Base-by-base conservation (phyloP, 2,113 vertebrate genomes). In the Piprites chloris region DNA sequence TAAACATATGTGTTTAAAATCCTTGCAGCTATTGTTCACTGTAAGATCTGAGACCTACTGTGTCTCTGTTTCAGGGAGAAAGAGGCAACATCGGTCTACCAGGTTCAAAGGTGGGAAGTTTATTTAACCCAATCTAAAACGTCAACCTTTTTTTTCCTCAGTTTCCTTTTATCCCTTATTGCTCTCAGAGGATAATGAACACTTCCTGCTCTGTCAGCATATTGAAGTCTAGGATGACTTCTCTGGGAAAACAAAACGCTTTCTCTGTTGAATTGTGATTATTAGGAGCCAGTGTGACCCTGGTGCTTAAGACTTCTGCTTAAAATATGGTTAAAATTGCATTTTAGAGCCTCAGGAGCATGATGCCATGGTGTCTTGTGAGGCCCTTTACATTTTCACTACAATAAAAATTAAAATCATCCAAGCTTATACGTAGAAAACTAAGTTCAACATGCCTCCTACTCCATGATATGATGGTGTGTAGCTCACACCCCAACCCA, bases 91-190 rank as follows among this genome's bases (percentile, higher is more conserved):
- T 22, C 8, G 98, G 98, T 33, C 41, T 20, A 74, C 96, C 98
- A 28, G 77, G 96, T 76, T 81, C 98, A 91, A 97, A 98, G 98
- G 98, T 98, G 44, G 47, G 96, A 83, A 66, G 30, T 42, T 83
- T 15, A 50, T 84, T 88, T 71, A 62, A 78, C 7, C 39, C 88
- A 26, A 37, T 93, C 42, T 81, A 65, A 80, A 80, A 23, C 7
- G 10, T 68, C 41, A 30, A 6, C 12, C 2, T 0, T 87, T 94
- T 89, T 33, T 77, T 83, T 49, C 37, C 27, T 62, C 58, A 19
- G 3, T 77, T 86, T 89, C 58, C 14, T 88, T 55, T 71, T 13
- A 41, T 42, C 27, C 78, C 27, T 46, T 73, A 68, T 35, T 56
- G 26, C 14, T 47, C 33, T 52, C 13, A 3, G 42, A 18, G 7